phyloP scores from a whole-genome alignment of 2,797 vertebrate genomes.

The Dendrocincla fuliginosa region DNA sequence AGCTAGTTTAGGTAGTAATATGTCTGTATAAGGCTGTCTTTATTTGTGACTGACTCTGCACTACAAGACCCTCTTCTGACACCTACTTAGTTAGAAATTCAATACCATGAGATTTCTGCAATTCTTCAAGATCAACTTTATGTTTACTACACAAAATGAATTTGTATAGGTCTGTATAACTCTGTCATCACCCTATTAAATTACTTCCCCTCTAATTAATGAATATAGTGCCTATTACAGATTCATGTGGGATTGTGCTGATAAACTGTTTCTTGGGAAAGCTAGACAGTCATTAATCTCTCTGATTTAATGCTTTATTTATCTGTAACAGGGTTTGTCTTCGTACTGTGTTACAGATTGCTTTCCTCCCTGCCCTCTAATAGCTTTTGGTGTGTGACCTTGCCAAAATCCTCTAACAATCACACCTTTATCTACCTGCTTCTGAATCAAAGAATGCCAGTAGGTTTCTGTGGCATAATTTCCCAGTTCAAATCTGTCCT shows the following conservation, averaged over 20 bases:
- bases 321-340: not conserved
- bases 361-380: fast-evolving
- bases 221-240: not conserved
- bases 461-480: not conserved
- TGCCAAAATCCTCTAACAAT: not conserved
- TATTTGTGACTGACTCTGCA: not conserved
- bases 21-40: not conserved
- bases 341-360: not conserved
- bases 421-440: not conserved
- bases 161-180: not conserved
- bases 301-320: not conserved
- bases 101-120: not conserved
- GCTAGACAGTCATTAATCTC: not conserved
- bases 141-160: not conserved
- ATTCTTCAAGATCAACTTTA: not conserved
- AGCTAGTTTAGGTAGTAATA: not conserved
- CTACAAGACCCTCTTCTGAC: not conserved
- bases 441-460: not conserved
- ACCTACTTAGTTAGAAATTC: not conserved
- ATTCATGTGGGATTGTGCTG: not conserved
- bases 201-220: not conserved
- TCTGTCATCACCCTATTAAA: not conserved
- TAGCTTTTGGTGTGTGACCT: not conserved
- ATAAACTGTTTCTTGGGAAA: not conserved
- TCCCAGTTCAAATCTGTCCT: not conserved